Conservation (phyloP, 2,113 vertebrate species). For the Scytalopus superciliaris region DNA sequence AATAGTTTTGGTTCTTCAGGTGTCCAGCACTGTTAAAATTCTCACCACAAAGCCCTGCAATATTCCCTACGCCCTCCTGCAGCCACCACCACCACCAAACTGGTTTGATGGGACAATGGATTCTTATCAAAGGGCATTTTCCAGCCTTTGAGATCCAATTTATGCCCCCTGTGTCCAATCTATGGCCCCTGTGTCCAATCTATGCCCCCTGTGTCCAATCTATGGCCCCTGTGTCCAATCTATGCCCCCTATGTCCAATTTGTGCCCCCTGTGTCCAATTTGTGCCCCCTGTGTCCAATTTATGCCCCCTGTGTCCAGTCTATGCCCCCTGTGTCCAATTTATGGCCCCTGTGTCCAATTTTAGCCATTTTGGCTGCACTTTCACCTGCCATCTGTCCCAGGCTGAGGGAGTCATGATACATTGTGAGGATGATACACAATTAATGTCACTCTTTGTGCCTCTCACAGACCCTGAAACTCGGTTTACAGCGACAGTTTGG, state of each 20-base stretch:
- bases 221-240: neutral
- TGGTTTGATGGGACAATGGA: neutral
- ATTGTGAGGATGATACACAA: rapidly evolving
- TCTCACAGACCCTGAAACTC: neutral
- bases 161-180: neutral
- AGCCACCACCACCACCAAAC: neutral
- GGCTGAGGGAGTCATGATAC: neutral
- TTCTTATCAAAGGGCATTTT: neutral
- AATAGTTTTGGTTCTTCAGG: neutral
- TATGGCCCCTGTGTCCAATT: neutral
- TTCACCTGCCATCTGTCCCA: neutral
- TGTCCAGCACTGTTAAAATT: neutral
- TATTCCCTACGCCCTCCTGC: neutral
- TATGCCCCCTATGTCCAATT: no score
- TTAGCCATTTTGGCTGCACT: neutral
- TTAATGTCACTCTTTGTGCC: neutral
- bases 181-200: neutral
- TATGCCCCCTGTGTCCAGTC: neutral
- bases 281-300: no score
- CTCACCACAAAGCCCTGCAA: neutral
- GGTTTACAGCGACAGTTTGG: neutral
- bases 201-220: no score
- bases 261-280: neutral
- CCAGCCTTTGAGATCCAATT: neutral
- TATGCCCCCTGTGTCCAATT: neutral